Percentiles rank a stretch among this genome's conserved stretches.
Conservation (phyloP, 2,113 vertebrate genomes). For the Lathamus discolor region DNA sequence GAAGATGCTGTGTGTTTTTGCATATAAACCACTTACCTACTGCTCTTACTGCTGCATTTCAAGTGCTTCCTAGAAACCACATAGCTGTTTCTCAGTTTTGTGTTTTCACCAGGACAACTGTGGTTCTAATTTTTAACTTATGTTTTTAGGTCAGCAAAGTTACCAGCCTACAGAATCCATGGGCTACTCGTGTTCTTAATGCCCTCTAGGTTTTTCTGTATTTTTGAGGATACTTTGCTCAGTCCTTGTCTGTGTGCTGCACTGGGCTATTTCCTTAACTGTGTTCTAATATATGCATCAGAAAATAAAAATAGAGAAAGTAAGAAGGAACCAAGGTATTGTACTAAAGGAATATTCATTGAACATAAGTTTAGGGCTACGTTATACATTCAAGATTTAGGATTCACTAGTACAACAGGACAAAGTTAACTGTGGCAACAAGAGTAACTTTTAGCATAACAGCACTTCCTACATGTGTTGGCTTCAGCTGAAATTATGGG, state of each 20-base stretch:
- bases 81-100: not conserved
- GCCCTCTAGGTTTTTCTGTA: not conserved
- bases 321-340: not conserved
- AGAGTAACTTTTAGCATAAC: not conserved
- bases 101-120: not conserved
- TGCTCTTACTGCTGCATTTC: not conserved
- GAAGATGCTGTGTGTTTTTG: not conserved
- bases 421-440: not conserved
- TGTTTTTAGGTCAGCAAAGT: not conserved
- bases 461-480: not conserved
- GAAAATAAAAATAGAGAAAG: not conserved
- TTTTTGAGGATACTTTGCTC: not conserved
- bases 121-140: not conserved
- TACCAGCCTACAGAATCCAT: not conserved
- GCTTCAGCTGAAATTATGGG: not conserved
- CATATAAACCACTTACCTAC: not conserved
- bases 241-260: not conserved
- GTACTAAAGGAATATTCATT: not conserved
- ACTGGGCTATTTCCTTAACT: not conserved
- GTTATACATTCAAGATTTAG: not conserved
- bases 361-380: not conserved
- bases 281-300: not conserved
- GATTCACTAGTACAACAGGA: not conserved
- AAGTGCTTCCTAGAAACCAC: not conserved
- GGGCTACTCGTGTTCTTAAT: not conserved